phyloP scores from a whole-genome alignment of 2,113 vertebrate genomes.

The Ochotona curzoniae region DNA sequence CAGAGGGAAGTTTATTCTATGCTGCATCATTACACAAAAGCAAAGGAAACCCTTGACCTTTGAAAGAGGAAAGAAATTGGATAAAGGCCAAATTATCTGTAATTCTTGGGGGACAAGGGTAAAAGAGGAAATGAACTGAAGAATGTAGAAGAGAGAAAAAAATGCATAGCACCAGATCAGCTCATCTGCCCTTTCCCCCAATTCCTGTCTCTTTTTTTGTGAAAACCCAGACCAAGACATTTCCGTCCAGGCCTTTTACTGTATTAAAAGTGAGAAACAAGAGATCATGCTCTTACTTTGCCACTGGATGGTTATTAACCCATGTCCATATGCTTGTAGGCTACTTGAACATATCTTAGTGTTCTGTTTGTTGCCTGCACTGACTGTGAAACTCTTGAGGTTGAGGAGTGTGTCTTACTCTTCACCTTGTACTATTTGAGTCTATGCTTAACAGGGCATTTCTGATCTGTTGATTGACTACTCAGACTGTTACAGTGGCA shows the following conservation, averaged over 20 bases:
- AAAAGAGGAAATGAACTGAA: conserved; percentile 1
- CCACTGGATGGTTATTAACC: not conserved
- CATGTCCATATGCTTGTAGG: not conserved
- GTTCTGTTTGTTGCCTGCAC: not conserved
- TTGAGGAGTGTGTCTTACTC: not conserved
- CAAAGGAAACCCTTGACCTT: not conserved
- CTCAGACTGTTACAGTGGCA: too few species aligned
- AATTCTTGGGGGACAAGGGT: not conserved
- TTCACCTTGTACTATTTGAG: not conserved
- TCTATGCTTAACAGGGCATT: not conserved
- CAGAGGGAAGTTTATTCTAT: not conserved
- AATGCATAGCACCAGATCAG: not conserved
- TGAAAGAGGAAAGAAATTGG: conserved; percentile 19
- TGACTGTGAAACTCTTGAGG: conserved; percentile 14
- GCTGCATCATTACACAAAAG: conserved; percentile 20
- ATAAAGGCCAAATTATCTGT: not conserved
- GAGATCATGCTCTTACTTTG: not conserved
- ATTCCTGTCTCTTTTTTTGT: not conserved
- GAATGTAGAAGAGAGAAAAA: not conserved
- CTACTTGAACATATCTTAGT: not conserved
- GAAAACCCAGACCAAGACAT: not conserved
- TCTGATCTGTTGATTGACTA: not conserved
- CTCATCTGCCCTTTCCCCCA: too few species aligned
- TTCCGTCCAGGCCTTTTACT: not conserved
- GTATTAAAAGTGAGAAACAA: not conserved